Evolutionary conservation across 1,140 invertebrate species (phyloP), one percentile per base, ranked within the genome.

Genomic region (Triops longicaudatus): DNA sequence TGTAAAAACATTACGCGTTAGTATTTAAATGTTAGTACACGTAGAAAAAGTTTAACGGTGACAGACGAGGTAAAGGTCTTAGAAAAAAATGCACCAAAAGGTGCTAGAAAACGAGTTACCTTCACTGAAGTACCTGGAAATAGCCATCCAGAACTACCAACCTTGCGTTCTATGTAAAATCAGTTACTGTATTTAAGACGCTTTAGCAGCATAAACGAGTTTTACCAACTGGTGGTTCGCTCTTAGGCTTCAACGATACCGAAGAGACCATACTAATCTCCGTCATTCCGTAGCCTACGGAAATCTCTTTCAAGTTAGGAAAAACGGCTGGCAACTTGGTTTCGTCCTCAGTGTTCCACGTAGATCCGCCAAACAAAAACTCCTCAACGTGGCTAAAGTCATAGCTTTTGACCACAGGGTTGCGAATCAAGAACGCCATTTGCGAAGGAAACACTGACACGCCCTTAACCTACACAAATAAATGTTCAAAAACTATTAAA

Each of bases 61-160:
- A n/a, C n/a, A n/a, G n/a, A n/a, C n/a, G n/a, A n/a, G n/a, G n/a
- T n/a, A n/a, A n/a, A n/a, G n/a, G n/a, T n/a, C n/a, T n/a, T n/a
- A n/a, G n/a, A n/a, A n/a, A n/a, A n/a, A n/a, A n/a, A n/a, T n/a
- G n/a, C n/a, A n/a, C n/a, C n/a, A n/a, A n/a, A n/a, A n/a, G n/a
- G n/a, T n/a, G n/a, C n/a, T n/a, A n/a, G 50, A 63, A 63, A 63
- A 17, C 14, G 10, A n/a, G 6, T 44, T 43, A 75, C 74, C 74
- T 75, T 75, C 26, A 75, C 14, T 44, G 37, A 22, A 75, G 37
- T 42, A 9, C 44, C n/a, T 4, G 74, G 74, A 42, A 17, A 75
- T 0, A 75, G 74, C 44, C 44, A 43, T 17, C 74, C 74, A 41
- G 28, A 41, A 31, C 74, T 75, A n/a, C 74, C 74, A 14, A 44